Percentiles rank a stretch among this genome's conserved stretches.
These are phyloP conservation scores for Pogoniulus pusillus DNA, from an alignment of 2,797 vertebrate genomes.

Conservation along the genomic window DNA sequence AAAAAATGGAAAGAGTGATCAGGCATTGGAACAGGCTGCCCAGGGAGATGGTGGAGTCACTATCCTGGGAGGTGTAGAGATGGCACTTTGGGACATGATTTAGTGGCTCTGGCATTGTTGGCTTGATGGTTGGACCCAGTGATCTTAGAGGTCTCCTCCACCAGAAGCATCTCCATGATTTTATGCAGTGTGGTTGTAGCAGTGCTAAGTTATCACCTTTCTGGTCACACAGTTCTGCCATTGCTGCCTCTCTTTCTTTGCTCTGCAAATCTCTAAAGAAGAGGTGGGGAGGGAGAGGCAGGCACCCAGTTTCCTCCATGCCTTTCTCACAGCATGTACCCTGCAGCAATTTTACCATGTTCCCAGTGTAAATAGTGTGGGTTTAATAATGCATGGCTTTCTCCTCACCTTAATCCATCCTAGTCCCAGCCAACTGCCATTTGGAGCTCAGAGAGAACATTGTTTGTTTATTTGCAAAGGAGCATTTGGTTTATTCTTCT, in stretches of 20 bases:
- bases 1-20: too few relatives aligned
- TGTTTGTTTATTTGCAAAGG: not conserved
- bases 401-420: not conserved
- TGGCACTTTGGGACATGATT: too few relatives aligned
- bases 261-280: not conserved
- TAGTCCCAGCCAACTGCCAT: not conserved
- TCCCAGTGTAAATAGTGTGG: not conserved
- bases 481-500: not conserved
- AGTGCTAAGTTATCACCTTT: not conserved
- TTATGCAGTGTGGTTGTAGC: not conserved
- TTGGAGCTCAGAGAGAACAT: not conserved
- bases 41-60: too few relatives aligned
- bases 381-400: not conserved
- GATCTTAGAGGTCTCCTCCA: too few relatives aligned
- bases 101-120: too few relatives aligned
- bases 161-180: too few relatives aligned
- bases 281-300: not conserved
- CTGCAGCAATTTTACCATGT: not conserved
- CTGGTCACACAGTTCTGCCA: accelerated
- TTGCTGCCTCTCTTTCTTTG: not conserved
- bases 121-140: too few relatives aligned
- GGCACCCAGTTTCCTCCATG: not conserved
- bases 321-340: not conserved
- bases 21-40: too few relatives aligned
- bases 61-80: too few relatives aligned